Percentiles rank a stretch among this genome's conserved stretches.
phyloP scores from a whole-genome alignment of 2,113 vertebrate species.

The Sylvicapra grimmia region DNA sequence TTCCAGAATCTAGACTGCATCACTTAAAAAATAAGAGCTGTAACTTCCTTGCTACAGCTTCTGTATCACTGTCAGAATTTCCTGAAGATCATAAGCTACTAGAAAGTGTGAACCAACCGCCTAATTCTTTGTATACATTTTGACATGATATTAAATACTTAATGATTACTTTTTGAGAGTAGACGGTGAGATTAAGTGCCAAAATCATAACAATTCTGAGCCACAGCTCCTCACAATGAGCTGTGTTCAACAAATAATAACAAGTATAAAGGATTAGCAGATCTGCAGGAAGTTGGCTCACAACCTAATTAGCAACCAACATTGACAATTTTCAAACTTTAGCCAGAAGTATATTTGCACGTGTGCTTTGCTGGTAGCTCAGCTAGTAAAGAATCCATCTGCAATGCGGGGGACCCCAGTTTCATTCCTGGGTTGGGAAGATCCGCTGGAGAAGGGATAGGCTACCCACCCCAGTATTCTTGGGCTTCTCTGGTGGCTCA shows the following conservation, averaged over 20 bases:
- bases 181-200: neutral
- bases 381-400: neutral
- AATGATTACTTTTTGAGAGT: neutral
- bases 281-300: neutral
- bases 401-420: neutral
- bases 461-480: neutral
- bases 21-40: neutral
- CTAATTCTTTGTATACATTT: neutral
- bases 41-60: neutral
- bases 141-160: neutral
- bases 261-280: neutral
- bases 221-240: neutral
- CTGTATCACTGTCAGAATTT: neutral
- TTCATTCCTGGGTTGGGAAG: neutral
- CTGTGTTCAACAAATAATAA: neutral
- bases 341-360: neutral
- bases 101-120: neutral
- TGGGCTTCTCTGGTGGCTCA: neutral
- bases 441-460: neutral
- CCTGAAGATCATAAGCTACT: neutral
- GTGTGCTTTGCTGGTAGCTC: neutral
- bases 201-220: constrained; percentile 7
- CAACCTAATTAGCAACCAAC: neutral
- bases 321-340: neutral
- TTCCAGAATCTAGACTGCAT: neutral